Conservation (phyloP, 2,888 invertebrate genomes). For the Punctoribates punctum region DNA sequence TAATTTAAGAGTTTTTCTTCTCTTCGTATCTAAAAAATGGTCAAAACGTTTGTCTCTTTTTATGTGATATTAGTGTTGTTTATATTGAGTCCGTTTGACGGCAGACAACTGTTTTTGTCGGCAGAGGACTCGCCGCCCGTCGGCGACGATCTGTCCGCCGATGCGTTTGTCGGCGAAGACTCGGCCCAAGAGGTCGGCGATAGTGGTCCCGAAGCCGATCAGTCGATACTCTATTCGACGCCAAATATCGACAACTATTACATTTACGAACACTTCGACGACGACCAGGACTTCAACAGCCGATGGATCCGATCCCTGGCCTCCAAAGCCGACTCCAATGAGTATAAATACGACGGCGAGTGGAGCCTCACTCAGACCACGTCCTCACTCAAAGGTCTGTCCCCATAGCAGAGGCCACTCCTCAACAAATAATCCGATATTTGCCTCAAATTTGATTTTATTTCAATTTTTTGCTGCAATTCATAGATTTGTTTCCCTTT, state of each 20-base stretch:
- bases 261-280: conserved; percentile 83
- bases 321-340: conserved; percentile 39
- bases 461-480: neutral
- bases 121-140: neutral
- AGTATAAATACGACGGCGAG: conserved; percentile 44
- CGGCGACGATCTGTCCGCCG: neutral
- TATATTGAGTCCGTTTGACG: neutral
- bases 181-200: conserved; percentile 1
- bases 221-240: conserved; percentile 62
- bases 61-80: conserved; percentile 24
- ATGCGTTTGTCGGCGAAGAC: neutral
- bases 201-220: conserved; percentile 9
- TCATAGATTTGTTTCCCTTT: neutral
- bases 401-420: neutral
- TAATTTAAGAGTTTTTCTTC: too few species aligned
- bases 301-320: conserved; percentile 51
- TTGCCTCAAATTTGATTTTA: neutral
- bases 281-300: conserved; percentile 65
- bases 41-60: neutral
- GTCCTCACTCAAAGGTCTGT: conserved; percentile 38
- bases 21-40: too few species aligned
- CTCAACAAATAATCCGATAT: neutral
- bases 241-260: conserved; percentile 66
- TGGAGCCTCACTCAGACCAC: conserved; percentile 40
- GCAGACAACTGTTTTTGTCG: neutral